Conservation (phyloP, 2,888 invertebrate species). For the Dorcus hopei region DNA sequence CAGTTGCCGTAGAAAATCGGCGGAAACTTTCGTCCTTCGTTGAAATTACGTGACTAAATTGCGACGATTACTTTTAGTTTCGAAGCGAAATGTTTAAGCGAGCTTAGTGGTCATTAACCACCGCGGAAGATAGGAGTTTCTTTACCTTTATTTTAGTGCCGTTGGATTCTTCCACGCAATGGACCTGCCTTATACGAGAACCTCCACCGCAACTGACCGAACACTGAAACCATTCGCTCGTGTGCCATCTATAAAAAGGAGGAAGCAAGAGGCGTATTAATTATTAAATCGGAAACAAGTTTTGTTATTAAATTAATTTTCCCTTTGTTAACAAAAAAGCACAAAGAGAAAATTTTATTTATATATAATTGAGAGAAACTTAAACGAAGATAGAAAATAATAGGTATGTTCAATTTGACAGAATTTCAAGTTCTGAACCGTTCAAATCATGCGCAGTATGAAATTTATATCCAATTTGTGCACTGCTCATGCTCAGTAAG, state of each 20-base stretch:
- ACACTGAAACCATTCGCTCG: conserved; percentile 86
- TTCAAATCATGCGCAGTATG: no score
- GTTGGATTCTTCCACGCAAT: conserved; percentile 81
- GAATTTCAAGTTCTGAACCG: no score
- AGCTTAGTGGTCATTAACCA: neutral
- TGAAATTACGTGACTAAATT: conserved; percentile 19
- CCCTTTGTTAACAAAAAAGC: no score
- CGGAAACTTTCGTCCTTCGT: conserved; percentile 10
- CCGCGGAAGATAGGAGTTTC: neutral
- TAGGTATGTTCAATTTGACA: no score
- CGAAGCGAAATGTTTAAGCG: neutral
- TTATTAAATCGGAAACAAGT: no score
- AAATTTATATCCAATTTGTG: no score
- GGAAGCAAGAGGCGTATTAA: no score
- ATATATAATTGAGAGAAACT: no score
- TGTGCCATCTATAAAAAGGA: conserved; percentile 69
- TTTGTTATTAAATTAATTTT: no score
- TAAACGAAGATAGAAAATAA: no score
- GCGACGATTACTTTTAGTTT: conserved; percentile 7
- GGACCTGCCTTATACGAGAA: conserved; percentile 72
- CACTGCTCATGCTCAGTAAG: no score
- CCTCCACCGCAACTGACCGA: conserved; percentile 86
- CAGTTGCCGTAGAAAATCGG: conserved; percentile 8
- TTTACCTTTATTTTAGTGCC: conserved; percentile 73
- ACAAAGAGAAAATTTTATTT: no score